phyloP scores from a whole-genome alignment of 2,113 vertebrate genomes.

The Synodontis membranacea region DNA sequence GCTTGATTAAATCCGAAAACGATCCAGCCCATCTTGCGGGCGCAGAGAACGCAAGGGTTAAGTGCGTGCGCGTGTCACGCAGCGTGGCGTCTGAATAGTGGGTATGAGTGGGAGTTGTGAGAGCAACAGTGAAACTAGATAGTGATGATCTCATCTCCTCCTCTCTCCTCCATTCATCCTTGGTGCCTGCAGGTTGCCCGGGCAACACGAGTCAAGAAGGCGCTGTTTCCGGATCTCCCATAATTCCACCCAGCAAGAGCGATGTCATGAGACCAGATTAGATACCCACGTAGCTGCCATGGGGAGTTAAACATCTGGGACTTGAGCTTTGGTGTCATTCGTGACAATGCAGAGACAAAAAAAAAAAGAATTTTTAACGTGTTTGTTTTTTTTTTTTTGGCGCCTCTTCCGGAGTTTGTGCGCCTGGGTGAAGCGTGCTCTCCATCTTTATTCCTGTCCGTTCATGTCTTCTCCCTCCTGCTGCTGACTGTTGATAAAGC shows the following conservation, averaged over 20 bases:
- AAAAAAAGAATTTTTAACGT: not conserved
- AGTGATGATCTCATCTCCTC: constrained; percentile 74
- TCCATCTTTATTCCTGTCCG: not conserved
- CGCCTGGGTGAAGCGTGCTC: no score
- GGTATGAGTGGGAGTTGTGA: constrained; percentile 61
- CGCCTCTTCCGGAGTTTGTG: not conserved
- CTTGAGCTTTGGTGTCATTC: not conserved
- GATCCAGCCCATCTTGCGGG: not conserved
- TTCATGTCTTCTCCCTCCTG: not conserved
- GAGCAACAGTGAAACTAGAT: constrained; percentile 71
- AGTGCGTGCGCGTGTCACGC: not conserved
- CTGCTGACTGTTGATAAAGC: constrained; percentile 60
- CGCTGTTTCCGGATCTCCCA: constrained; percentile 49
- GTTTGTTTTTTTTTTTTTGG: not conserved
- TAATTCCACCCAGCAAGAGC: constrained; percentile 55
- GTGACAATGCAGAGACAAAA: not conserved
- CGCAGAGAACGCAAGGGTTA: not conserved
- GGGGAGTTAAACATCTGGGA: not conserved
- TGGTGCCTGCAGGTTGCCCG: constrained; percentile 68
- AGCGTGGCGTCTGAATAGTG: constrained; percentile 28
- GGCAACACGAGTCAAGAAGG: constrained; percentile 63
- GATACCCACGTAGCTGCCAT: constrained; percentile 2
- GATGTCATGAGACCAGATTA: constrained; percentile 72
- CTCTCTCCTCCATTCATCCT: constrained; percentile 69
- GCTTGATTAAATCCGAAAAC: not conserved